These are phyloP conservation scores for Paramormyrops kingsleyae DNA, from an alignment of 2,113 vertebrate genomes.

Conservation along the genomic window DNA sequence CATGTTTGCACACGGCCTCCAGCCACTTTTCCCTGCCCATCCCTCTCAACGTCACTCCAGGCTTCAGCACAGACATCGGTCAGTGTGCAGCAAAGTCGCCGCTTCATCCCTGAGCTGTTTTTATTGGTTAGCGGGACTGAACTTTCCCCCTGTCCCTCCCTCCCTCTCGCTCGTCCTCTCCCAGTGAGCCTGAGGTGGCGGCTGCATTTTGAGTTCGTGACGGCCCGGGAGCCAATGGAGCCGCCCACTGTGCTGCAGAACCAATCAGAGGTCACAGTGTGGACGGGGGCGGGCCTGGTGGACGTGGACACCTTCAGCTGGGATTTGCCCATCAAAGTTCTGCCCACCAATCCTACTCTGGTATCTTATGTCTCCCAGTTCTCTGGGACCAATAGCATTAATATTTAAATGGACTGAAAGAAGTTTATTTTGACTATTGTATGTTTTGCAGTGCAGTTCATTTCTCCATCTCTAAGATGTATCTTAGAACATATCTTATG, in stretches of 20 bases:
- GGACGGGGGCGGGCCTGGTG: constrained; percentile 82
- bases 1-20: constrained; percentile 89
- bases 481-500: not conserved
- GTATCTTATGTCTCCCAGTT: constrained; percentile 85
- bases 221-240: constrained; percentile 70
- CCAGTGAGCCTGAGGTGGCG: constrained; percentile 77
- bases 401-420: constrained; percentile 62
- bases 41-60: constrained; percentile 84
- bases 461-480: not conserved
- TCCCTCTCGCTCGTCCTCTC: not conserved
- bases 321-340: constrained; percentile 92
- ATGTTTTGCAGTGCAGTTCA: constrained; percentile 25
- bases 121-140: not conserved
- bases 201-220: constrained; percentile 93
- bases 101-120: not conserved
- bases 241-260: constrained; percentile 70
- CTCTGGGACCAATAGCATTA: constrained; percentile 80
- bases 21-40: constrained; percentile 93
- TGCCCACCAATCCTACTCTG: constrained; percentile 87
- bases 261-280: constrained; percentile 74
- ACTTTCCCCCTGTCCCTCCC: not conserved
- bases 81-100: constrained; percentile 34
- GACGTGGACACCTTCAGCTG: constrained; percentile 97
- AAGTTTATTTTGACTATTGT: constrained; percentile 10
- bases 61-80: constrained; percentile 90